Evolutionary conservation across 92 coral and sea anemone genomes (phyloP), one percentile per base, ranked within the genome.

Genomic region (Epizoanthus rinbou): DNA sequence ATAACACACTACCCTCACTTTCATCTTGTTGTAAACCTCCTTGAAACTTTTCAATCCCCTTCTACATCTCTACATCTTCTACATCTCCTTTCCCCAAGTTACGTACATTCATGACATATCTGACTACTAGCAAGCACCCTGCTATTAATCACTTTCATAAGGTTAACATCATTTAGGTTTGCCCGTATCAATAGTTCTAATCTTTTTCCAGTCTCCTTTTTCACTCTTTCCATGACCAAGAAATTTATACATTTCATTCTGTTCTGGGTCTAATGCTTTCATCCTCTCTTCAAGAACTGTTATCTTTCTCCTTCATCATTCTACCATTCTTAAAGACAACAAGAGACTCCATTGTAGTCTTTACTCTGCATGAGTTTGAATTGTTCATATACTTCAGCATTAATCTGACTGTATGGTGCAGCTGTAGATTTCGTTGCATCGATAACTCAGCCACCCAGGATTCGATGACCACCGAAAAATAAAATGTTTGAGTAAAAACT

Each of bases 181-280:
- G 64, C 28, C 3, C 69, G 35, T 19, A 56, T 22, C 21, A 76
- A 43, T 57, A 57, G 53, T 52, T 69, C 60, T 75, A 82, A n/a
- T 50, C 54, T 69, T 69, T 82, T 69, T 45, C 53, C 58, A 17
- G 58, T 23, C 57, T 82, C 79, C 37, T 57, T 69, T 64, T 25
- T 82, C 41, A 82, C 50, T 69, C 57, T 50, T 69, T 69, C 66
- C 60, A 82, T 64, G 50, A 82, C 85, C 75, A 43, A 68, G 25
- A 41, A 82, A 69, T 69, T 24, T 69, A 57, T 69, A 82, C 35
- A 81, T 82, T 50, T 82, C 86, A 53, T 82, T 82, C 66, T 69
- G 52, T 18, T 82, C 79, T 53, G 86, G 79, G 64, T 69, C 67
- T n/a, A 69, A 9, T 28, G 79, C 74, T 43, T 82, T 82, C 79